Evolutionary conservation across 2,113 vertebrate species (phyloP).

Genomic region (Cyanocitta stelleri): DNA sequence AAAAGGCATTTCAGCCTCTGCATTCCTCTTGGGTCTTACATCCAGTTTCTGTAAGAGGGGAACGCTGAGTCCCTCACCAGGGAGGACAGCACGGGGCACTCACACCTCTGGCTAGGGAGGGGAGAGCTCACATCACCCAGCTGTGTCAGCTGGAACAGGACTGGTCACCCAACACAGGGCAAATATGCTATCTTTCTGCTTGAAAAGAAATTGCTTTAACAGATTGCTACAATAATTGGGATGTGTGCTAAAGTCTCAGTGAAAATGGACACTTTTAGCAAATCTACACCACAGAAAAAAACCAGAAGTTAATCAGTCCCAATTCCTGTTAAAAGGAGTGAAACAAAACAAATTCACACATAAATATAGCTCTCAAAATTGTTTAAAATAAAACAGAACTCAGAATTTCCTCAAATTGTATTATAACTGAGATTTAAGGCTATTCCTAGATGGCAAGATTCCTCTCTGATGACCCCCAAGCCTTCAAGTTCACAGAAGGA

Average conservation of each 20-base stretch:
- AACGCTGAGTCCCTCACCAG: accelerated
- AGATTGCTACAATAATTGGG: neutral
- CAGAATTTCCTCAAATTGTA: neutral
- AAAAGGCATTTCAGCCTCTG: neutral
- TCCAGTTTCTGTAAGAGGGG: accelerated
- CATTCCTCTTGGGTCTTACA: neutral
- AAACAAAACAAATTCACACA: neutral
- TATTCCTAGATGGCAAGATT: neutral
- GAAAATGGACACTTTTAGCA: neutral
- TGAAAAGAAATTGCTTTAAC: neutral
- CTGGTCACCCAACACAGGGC: neutral
- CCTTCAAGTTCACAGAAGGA: neutral
- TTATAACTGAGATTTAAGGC: neutral
- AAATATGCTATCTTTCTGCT: neutral
- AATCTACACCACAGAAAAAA: neutral
- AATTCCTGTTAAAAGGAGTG: neutral
- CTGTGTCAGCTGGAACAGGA: neutral
- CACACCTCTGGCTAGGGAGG: neutral
- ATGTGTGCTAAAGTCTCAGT: neutral
- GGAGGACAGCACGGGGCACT: neutral
- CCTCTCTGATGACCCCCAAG: neutral
- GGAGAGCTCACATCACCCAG: neutral
- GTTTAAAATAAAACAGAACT: neutral
- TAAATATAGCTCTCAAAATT: neutral
- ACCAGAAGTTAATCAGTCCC: neutral